Evolutionary conservation across 2,113 vertebrate species (phyloP).

Genomic region (Papio anubis): DNA sequence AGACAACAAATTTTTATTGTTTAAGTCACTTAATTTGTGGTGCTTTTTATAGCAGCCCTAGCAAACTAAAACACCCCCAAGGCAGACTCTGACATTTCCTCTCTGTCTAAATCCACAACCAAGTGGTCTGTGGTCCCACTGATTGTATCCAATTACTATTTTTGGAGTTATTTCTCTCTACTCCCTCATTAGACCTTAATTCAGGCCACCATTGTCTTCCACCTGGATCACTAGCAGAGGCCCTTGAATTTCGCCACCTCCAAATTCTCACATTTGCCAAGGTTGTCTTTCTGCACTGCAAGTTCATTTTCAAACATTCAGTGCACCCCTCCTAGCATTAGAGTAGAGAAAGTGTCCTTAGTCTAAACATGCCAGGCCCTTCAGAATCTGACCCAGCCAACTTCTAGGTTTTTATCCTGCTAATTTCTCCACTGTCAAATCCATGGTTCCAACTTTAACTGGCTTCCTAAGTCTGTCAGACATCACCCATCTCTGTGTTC

Average conservation of each 20-base stretch:
- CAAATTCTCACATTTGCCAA: background rate
- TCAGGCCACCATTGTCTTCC: background rate
- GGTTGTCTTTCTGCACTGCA: background rate
- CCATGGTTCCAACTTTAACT: background rate
- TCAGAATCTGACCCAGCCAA: background rate
- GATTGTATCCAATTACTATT: background rate
- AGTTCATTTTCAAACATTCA: background rate
- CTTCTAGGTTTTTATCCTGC: background rate
- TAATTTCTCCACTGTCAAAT: background rate
- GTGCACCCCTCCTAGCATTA: background rate
- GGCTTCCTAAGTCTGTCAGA: background rate
- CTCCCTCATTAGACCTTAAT: background rate
- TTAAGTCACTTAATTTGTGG: background rate
- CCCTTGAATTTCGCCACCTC: background rate
- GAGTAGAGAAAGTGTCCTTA: background rate
- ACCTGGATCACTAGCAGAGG: background rate
- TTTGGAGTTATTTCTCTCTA: background rate
- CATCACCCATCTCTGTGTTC: background rate
- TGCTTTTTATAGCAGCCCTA: background rate
- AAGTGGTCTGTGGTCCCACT: background rate
- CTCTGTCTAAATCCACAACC: background rate
- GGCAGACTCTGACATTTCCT: background rate
- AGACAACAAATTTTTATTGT: background rate
- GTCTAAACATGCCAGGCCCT: background rate
- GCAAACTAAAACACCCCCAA: background rate